phyloP scores from a whole-genome alignment of 2,888 invertebrate species.

The Dasypolia templi region DNA sequence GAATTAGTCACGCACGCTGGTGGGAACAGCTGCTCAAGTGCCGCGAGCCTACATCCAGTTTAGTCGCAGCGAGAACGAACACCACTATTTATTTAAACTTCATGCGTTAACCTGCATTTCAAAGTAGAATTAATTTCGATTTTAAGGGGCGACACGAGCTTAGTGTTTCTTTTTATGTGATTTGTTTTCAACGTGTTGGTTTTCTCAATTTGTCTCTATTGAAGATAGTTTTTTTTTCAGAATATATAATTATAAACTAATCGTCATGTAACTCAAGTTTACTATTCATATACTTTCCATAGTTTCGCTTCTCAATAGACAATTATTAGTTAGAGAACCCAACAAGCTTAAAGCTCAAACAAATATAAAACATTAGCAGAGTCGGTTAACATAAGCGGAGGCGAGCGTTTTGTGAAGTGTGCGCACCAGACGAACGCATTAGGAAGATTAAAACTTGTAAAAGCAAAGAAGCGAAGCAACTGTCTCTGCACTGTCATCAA shows the following conservation, averaged over 20 bases:
- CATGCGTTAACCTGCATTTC: slow-evolving; percentile 11
- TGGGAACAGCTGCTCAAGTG: slow-evolving; percentile 64
- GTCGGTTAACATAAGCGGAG: slow-evolving; percentile 75
- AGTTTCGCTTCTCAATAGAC: neutral
- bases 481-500: slow-evolving; percentile 71
- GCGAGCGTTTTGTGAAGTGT: slow-evolving; percentile 81
- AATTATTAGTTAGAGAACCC: slow-evolving; percentile 17
- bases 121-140: slow-evolving; percentile 11
- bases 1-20: slow-evolving; percentile 71
- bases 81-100: slow-evolving; percentile 38
- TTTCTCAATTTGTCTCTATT: neutral
- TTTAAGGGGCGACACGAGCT: slow-evolving; percentile 9
- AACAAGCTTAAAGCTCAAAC: slow-evolving; percentile 55
- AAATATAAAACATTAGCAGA: slow-evolving; percentile 76
- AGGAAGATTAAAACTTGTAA: slow-evolving; percentile 89
- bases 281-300: neutral
- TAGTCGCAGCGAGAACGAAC: slow-evolving; percentile 54
- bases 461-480: slow-evolving; percentile 82
- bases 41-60: slow-evolving; percentile 58
- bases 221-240: neutral
- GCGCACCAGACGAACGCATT: slow-evolving; percentile 84
- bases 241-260: neutral
- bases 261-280: neutral
- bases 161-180: neutral
- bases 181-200: neutral